Percentiles rank a stretch among this genome's conserved stretches.
These are phyloP conservation scores for Drosophila quinaria DNA, from an alignment of 2,888 invertebrate species.

Conservation along the genomic window DNA sequence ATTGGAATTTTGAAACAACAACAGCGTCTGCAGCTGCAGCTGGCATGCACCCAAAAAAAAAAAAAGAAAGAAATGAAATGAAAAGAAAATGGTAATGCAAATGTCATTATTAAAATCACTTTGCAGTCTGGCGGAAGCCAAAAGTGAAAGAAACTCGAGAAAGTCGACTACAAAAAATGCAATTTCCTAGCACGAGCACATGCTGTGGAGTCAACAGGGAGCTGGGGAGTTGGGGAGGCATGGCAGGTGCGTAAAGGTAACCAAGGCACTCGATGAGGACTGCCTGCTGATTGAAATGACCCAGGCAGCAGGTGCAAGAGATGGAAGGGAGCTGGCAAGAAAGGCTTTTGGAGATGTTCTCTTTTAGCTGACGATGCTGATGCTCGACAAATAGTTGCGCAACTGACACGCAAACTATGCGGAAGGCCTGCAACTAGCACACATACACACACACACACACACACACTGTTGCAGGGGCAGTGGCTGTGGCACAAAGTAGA, in stretches of 20 bases:
- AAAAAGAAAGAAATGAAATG: background rate
- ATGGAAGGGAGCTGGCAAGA: conserved; percentile 29
- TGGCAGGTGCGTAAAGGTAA: conserved; percentile 19
- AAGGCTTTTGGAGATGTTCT: conserved; percentile 11
- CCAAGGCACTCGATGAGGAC: conserved; percentile 16
- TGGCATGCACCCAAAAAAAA: conserved; percentile 14
- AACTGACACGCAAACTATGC: conserved; percentile 71
- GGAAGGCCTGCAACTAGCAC: conserved; percentile 61
- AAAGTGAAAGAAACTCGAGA: conserved; percentile 28
- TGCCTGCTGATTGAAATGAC: conserved; percentile 50
- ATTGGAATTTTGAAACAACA: conserved; percentile 61
- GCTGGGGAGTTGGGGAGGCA: background rate
- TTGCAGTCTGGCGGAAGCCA: conserved; percentile 25
- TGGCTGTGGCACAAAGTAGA: background rate
- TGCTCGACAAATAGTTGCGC: conserved; percentile 74
- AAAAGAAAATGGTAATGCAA: conserved; percentile 45
- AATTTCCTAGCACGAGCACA: conserved; percentile 44
- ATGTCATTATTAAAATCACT: conserved; percentile 60
- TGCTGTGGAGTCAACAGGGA: background rate
- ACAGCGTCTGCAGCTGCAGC: conserved; percentile 6
- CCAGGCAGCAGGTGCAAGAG: conserved; percentile 25
- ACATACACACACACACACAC: conserved; percentile 25
- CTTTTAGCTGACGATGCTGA: conserved; percentile 35
- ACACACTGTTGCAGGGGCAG: conserved; percentile 4
- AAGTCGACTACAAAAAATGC: conserved; percentile 29